Percentiles rank a stretch among this genome's conserved stretches.
Evolutionary conservation across 2,888 invertebrate species (phyloP).

Genomic region (Stenolophus ochropezus): DNA sequence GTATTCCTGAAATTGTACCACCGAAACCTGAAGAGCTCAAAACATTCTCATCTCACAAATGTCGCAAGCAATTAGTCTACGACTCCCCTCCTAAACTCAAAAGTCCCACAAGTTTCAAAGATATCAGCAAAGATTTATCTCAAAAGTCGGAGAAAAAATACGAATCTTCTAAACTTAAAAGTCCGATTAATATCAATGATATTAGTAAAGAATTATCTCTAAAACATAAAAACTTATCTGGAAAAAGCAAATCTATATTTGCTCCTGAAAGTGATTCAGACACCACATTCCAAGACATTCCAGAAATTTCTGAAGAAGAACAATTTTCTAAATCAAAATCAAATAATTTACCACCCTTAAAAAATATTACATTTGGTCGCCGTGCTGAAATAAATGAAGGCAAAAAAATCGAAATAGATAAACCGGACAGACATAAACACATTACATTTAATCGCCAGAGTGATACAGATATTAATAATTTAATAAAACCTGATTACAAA

Average conservation of each 20-base stretch:
- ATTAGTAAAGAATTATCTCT: slow-evolving; percentile 1
- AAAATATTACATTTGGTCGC: slow-evolving; percentile 45
- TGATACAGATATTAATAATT: slow-evolving; percentile 2
- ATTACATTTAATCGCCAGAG: slow-evolving; percentile 43
- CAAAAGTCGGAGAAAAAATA: slow-evolving; percentile 66
- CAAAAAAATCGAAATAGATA: slow-evolving; percentile 1
- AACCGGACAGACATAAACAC: slow-evolving; percentile 24
- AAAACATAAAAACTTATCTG: no score
- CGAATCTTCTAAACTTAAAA: slow-evolving; percentile 43
- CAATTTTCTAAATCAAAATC: slow-evolving; percentile 17
- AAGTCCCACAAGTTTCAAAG: slow-evolving; percentile 5
- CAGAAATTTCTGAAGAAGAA: slow-evolving; percentile 68
- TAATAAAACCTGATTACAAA: slow-evolving; percentile 31
- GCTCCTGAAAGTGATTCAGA: slow-evolving; percentile 69
- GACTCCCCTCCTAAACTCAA: slow-evolving; percentile 2
- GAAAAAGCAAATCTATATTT: slow-evolving; percentile 60
- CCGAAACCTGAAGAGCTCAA: slow-evolving; percentile 15
- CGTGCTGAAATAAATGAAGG: not conserved
- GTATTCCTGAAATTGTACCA: slow-evolving; percentile 26
- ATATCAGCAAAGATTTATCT: not conserved
- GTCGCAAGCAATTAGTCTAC: slow-evolving; percentile 38
- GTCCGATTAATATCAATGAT: not conserved
- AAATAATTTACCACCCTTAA: not conserved
- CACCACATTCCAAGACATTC: slow-evolving; percentile 72
- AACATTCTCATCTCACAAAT: slow-evolving; percentile 38